phyloP scores from a whole-genome alignment of 2,797 vertebrate genomes.

The Rhabdomys pumilio region DNA sequence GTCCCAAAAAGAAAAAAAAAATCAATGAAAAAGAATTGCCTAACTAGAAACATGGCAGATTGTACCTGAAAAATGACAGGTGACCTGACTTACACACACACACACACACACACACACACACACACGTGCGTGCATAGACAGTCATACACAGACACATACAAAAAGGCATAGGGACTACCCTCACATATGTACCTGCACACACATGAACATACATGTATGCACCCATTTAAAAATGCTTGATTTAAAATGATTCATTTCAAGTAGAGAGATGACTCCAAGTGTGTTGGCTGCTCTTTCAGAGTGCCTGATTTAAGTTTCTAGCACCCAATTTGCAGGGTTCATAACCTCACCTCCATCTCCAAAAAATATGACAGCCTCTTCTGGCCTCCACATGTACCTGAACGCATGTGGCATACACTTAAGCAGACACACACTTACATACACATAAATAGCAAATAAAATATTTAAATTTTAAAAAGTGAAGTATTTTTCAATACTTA shows the following conservation, averaged over 20 bases:
- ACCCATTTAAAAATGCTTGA: background rate
- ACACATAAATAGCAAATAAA: background rate
- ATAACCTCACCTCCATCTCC: background rate
- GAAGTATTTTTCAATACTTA: constrained; percentile 1
- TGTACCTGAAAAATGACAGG: background rate
- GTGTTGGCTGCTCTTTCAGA: background rate
- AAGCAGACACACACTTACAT: background rate
- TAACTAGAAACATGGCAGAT: background rate
- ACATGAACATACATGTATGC: background rate
- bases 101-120: background rate
- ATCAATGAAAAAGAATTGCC: background rate
- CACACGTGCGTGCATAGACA: too few species aligned
- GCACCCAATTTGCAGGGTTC: background rate
- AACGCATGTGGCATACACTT: background rate
- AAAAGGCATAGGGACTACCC: background rate
- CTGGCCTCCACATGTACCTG: background rate
- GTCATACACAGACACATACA: too few species aligned
- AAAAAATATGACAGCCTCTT: background rate
- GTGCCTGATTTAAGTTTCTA: background rate
- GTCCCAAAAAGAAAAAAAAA: too few species aligned
- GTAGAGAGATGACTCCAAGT: background rate
- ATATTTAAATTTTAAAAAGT: background rate
- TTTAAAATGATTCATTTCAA: background rate
- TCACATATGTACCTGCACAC: background rate
- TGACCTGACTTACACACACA: background rate